Conservation (phyloP, 2,113 vertebrate genomes). For the Lynx canadensis region DNA sequence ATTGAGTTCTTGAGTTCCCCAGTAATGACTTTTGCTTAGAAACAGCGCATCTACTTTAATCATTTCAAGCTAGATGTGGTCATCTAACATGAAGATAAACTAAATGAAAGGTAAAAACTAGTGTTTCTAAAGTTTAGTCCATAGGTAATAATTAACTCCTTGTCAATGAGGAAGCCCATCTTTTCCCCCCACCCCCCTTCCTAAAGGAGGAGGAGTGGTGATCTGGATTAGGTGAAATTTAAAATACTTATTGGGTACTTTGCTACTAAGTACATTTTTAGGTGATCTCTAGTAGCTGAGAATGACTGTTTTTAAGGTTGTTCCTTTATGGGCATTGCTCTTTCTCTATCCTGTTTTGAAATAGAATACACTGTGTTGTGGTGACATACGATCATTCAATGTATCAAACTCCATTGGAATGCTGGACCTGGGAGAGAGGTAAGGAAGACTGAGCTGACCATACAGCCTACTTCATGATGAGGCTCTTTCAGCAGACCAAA, state of each 20-base stretch:
- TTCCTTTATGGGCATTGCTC: neutral
- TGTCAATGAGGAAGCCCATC: fast-evolving
- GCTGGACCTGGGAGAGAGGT: neutral
- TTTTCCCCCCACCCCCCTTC: fast-evolving
- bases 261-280: neutral
- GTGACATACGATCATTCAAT: neutral
- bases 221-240: neutral
- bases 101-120: neutral
- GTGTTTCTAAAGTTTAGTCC: neutral
- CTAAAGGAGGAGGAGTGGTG: neutral
- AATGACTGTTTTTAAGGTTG: neutral
- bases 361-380: neutral
- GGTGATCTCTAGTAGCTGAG: neutral
- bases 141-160: neutral
- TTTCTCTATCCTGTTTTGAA: neutral
- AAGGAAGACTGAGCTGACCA: neutral
- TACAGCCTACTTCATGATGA: neutral
- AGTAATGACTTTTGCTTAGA: neutral
- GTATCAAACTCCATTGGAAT: neutral
- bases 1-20: neutral
- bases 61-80: neutral
- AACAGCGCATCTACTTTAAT: neutral
- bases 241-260: neutral
- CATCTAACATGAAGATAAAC: neutral
- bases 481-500: neutral